phyloP scores from a whole-genome alignment of 2,888 invertebrate genomes.

The Nemotelus pantherinus region DNA sequence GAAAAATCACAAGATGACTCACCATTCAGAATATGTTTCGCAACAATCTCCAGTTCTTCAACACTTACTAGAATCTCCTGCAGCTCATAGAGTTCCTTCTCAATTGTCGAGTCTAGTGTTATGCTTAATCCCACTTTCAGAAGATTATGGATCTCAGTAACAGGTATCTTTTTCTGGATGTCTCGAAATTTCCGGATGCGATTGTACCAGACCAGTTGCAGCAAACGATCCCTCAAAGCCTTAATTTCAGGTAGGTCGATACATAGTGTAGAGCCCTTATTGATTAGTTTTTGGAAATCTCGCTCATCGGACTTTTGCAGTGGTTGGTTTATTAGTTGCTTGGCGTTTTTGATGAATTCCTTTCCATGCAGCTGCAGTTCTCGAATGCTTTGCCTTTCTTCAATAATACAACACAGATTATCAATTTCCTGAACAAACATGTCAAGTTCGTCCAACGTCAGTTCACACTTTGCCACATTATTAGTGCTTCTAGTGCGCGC shows the following conservation, averaged over 20 bases:
- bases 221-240: constrained; percentile 73
- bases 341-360: constrained; percentile 78
- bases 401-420: constrained; percentile 85
- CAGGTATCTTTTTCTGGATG: constrained; percentile 64
- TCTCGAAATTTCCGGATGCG: constrained; percentile 68
- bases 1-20: constrained; percentile 59
- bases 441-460: constrained; percentile 87
- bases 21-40: constrained; percentile 63
- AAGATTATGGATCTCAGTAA: constrained; percentile 67
- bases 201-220: constrained; percentile 81
- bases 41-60: constrained; percentile 64
- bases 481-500: constrained; percentile 83
- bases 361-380: constrained; percentile 79
- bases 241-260: constrained; percentile 85
- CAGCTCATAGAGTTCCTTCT: constrained; percentile 75
- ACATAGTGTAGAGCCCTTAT: constrained; percentile 83
- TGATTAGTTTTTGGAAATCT: constrained; percentile 80
- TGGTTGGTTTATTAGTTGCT: constrained; percentile 69
- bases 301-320: constrained; percentile 61
- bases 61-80: constrained; percentile 67
- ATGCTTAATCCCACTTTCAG: constrained; percentile 75
- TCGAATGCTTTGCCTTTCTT: constrained; percentile 82
- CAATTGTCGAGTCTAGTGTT: constrained; percentile 72
- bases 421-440: constrained; percentile 89
- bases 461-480: constrained; percentile 81